Evolutionary conservation across 2,888 invertebrate species (phyloP).

Genomic region (Cremastobaeus sp.): DNA sequence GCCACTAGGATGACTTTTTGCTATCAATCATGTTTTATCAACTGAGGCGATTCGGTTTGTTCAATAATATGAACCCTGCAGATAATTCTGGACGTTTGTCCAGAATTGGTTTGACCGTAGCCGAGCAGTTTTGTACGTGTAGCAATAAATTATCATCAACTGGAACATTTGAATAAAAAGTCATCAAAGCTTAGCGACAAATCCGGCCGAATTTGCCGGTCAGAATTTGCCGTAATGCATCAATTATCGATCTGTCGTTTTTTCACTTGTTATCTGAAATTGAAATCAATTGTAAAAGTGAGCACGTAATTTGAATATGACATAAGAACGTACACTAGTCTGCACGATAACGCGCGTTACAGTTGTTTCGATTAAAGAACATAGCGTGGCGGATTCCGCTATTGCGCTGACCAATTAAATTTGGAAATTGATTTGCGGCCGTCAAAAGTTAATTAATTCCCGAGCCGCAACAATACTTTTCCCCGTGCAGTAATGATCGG

Average conservation of each 20-base stretch:
- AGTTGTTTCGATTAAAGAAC: slow-evolving; percentile 18
- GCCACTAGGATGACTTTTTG: too few species aligned
- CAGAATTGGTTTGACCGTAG: too few species aligned
- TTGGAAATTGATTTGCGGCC: slow-evolving; percentile 11
- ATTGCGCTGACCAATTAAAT: slow-evolving; percentile 10
- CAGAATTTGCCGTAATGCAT: slow-evolving; percentile 26
- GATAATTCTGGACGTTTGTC: too few species aligned
- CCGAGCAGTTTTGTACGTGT: too few species aligned
- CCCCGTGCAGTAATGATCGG: too few species aligned
- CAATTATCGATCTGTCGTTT: slow-evolving; percentile 26
- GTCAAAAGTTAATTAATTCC: slow-evolving; percentile 8
- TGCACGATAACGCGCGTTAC: slow-evolving; percentile 10
- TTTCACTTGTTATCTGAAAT: slow-evolving; percentile 48
- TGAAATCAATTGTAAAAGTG: slow-evolving; percentile 46
- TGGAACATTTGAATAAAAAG: slow-evolving; percentile 50
- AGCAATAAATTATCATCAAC: too few species aligned
- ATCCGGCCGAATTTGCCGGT: slow-evolving; percentile 39
- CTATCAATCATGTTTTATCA: too few species aligned
- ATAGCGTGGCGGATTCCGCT: background rate
- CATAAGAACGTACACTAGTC: slow-evolving; percentile 34
- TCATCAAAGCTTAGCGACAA: slow-evolving; percentile 32
- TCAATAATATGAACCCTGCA: too few species aligned
- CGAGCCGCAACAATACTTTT: background rate
- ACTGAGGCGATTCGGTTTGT: too few species aligned
- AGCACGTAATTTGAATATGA: slow-evolving; percentile 22